Evolutionary conservation across 2,888 invertebrate genomes (phyloP), one percentile per base, ranked within the genome.

Genomic region (Eurois occulta): DNA sequence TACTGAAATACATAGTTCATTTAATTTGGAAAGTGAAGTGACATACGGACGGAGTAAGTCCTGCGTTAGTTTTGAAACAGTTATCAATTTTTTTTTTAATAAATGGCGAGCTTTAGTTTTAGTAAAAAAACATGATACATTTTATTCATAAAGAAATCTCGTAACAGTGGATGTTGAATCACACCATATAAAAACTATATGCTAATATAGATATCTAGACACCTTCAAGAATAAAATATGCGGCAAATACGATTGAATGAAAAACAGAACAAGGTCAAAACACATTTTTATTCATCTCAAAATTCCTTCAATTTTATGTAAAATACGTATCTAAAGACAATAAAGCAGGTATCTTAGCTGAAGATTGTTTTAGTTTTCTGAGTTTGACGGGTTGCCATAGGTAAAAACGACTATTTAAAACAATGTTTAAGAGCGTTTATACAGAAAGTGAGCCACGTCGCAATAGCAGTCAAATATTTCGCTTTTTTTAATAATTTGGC

Each of bases 261-360:
- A 48, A 48, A 28, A 28, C 48, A 48, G 28, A 70, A 38, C 68
- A 48, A 52, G 70, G 70, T 41, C 70, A 28, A 11, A 69, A 16
- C 52, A 28, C 6, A 52, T 24, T 73, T 73, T 41, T 48, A 72
- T 28, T 68, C 16, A 28, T 6, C 21, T 72, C 35, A 72, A 28
- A 69, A 38, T 62, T 13, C 13, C 5, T 55, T 11, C 4, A 11
- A 11, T 4, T 48, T 8, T 4, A 18, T 43, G 4, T 43, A 43
- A 43, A 43, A 43, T 16, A 43, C 2, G 41, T 41, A 11, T 41
- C 11, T 41, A 41, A n/a, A n/a, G n/a, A n/a, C n/a, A n/a, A n/a
- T 41, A 13, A 43, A 43, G 4, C 5, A 43, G 35, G 13, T 43
- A 43, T 43, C 13, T 43, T 43, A 43, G 13, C 43, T 43, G 46